These are phyloP conservation scores for Ormyrus nitidulus DNA, from an alignment of 2,888 invertebrate species.

Conservation along the genomic window DNA sequence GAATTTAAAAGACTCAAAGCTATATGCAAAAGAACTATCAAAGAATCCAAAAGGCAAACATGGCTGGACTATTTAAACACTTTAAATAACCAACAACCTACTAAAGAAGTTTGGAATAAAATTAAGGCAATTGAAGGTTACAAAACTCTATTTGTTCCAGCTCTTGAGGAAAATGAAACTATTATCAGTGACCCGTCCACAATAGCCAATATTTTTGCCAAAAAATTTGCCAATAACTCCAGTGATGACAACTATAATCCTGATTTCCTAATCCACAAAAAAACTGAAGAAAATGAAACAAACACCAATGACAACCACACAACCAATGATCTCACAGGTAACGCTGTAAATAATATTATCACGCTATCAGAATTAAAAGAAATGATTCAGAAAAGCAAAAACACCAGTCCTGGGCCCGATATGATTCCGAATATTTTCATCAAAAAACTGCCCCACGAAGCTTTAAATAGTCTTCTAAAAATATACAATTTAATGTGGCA, in stretches of 20 bases:
- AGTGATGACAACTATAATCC: conserved; percentile 1
- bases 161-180: too few species aligned
- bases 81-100: background rate
- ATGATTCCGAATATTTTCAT: conserved; percentile 46
- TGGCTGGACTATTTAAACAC: background rate
- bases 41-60: background rate
- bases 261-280: conserved; percentile 16
- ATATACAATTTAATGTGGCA: conserved; percentile 2
- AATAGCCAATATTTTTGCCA: conserved; percentile 36
- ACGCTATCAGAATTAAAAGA: conserved; percentile 28
- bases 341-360: conserved; percentile 42
- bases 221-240: conserved; percentile 29
- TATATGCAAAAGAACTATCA: conserved; percentile 25
- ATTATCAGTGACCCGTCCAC: conserved; percentile 6
- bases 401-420: conserved; percentile 52
- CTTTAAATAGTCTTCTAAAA: conserved; percentile 25
- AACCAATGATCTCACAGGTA: background rate
- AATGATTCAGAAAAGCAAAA: conserved; percentile 28
- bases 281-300: background rate
- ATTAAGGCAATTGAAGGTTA: conserved; percentile 10
- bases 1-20: conserved; percentile 46
- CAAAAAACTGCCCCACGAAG: conserved; percentile 48
- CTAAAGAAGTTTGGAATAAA: conserved; percentile 16
- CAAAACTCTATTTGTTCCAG: background rate
- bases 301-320: background rate